These are phyloP conservation scores for Semotilus atromaculatus DNA, from an alignment of 2,797 vertebrate species.

Conservation along the genomic window DNA sequence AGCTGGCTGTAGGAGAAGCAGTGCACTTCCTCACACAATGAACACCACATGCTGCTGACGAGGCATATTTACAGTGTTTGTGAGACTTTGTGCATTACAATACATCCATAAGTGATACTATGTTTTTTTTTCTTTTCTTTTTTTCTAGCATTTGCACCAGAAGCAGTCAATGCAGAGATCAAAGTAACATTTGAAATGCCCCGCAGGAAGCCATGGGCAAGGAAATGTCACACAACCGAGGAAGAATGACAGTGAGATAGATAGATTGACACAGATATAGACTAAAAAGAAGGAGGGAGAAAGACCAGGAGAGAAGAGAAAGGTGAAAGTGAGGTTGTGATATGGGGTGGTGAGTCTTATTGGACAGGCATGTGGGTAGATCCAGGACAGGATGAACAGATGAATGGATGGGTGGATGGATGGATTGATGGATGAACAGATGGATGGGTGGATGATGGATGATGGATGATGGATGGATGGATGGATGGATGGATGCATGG, in stretches of 20 bases:
- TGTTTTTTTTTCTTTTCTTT: conserved; percentile 2
- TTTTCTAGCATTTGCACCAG: conserved; percentile 31
- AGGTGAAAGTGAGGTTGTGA: neutral
- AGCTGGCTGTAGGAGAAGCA: neutral
- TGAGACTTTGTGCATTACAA: conserved; percentile 51
- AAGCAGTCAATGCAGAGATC: conserved; percentile 56
- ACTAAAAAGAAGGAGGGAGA: neutral
- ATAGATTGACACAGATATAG: neutral
- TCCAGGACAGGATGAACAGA: neutral
- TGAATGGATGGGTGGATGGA: no score
- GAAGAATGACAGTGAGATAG: conserved; percentile 10
- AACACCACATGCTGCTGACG: conserved; percentile 49
- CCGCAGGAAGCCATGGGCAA: conserved; percentile 47
- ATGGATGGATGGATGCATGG: no score
- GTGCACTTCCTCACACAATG: conserved; percentile 18
- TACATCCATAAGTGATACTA: conserved; percentile 49
- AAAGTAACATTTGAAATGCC: conserved; percentile 61
- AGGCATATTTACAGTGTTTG: conserved; percentile 39
- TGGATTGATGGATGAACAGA: no score
- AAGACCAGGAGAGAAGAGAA: neutral
- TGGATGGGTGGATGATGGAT: no score
- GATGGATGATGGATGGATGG: neutral
- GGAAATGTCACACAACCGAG: conserved; percentile 49
- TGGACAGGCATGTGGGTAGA: neutral
- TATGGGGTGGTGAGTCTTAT: neutral